Evolutionary conservation across 2,888 invertebrate genomes (phyloP).

Genomic region (Cistogaster globosa): DNA sequence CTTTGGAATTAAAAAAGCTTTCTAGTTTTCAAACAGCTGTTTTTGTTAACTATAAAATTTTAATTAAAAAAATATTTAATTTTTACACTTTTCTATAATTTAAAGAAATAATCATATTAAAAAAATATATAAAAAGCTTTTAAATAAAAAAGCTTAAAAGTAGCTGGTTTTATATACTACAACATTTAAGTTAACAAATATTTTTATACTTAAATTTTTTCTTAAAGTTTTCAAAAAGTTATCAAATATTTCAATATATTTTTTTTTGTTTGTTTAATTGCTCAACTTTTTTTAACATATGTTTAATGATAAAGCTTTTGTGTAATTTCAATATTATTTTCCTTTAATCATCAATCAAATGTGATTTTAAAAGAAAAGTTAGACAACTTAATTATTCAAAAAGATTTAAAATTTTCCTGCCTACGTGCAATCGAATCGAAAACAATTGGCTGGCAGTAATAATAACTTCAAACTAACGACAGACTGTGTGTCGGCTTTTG

Average conservation of each 20-base stretch:
- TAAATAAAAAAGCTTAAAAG: too few relatives aligned
- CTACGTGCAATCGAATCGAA: constrained; percentile 2
- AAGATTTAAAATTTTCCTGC: background rate
- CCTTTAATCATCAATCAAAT: constrained; percentile 13
- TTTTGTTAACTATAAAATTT: too few relatives aligned
- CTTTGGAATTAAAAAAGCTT: too few relatives aligned
- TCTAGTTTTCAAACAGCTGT: too few relatives aligned
- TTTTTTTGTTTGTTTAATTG: background rate
- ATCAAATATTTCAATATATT: background rate
- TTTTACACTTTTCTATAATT: too few relatives aligned
- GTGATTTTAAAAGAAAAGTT: constrained; percentile 29
- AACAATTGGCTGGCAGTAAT: constrained; percentile 49
- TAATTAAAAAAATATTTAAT: too few relatives aligned
- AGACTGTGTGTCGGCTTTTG: constrained; percentile 11
- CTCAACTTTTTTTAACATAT: background rate
- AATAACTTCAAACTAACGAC: constrained; percentile 14
- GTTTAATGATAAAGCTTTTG: background rate
- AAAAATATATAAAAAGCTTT: too few relatives aligned
- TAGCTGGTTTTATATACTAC: too few relatives aligned
- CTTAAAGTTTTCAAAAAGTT: background rate
- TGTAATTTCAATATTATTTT: background rate
- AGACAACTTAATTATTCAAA: constrained; percentile 51
- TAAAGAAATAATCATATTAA: too few relatives aligned
- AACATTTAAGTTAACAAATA: too few relatives aligned
- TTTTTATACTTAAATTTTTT: background rate